These are phyloP conservation scores for Entomyzon cyanotis DNA, from an alignment of 2,113 vertebrate genomes.

Conservation along the genomic window DNA sequence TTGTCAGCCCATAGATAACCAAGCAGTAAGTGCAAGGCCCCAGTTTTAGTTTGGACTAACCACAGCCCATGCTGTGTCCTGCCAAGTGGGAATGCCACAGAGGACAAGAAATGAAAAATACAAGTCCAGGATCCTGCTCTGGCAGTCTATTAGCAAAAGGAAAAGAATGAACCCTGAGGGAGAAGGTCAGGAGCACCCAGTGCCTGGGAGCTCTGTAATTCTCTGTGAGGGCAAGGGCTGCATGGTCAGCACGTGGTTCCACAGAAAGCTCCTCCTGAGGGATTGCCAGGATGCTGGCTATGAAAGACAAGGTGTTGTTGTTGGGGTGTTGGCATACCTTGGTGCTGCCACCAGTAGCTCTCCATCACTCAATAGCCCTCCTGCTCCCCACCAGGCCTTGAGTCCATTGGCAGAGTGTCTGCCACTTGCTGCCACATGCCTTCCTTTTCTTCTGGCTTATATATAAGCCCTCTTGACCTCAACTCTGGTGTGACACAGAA, in stretches of 20 bases:
- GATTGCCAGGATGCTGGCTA: background rate
- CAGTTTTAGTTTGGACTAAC: background rate
- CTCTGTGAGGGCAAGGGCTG: background rate
- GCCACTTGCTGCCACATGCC: background rate
- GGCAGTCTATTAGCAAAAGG: background rate
- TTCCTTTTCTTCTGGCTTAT: background rate
- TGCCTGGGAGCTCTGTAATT: background rate
- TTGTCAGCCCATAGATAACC: background rate
- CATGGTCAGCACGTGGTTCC: rapidly evolving
- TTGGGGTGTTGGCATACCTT: rapidly evolving
- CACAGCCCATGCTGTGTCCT: background rate
- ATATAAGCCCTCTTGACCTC: background rate
- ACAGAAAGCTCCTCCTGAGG: background rate
- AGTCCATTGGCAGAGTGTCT: slow-evolving; percentile 1
- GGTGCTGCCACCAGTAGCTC: background rate
- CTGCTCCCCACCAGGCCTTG: rapidly evolving
- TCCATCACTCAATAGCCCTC: background rate
- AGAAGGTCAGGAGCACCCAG: rapidly evolving
- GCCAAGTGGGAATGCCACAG: background rate
- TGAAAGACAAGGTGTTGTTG: background rate
- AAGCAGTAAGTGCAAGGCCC: background rate
- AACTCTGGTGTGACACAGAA: background rate
- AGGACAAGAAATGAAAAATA: background rate
- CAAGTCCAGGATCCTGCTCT: background rate
- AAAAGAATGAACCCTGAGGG: background rate